A percentile compares a stretch with the other conserved stretches of the same genome.
These are phyloP conservation scores for Paguma larvata DNA, from an alignment of 2,797 vertebrate genomes.

Conservation along the genomic window DNA sequence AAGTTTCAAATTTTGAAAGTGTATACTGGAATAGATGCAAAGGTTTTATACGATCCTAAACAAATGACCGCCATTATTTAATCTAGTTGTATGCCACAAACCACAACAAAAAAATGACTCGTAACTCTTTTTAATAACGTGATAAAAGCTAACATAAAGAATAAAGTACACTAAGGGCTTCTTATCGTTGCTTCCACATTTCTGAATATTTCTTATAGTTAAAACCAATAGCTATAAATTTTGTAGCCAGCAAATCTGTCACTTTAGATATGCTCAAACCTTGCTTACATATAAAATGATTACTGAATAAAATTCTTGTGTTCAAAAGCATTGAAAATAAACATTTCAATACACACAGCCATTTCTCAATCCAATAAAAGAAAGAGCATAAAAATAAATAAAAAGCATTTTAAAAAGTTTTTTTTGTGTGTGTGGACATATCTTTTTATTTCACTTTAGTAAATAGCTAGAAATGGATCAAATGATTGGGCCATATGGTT, in stretches of 20 bases:
- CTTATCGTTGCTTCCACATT: conserved; percentile 57
- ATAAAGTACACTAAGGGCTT: conserved; percentile 15
- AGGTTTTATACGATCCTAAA: conserved; percentile 24
- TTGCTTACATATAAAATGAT: conserved; percentile 42
- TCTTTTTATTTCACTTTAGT: not conserved
- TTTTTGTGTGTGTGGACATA: not conserved
- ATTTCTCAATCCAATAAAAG: conserved; percentile 19
- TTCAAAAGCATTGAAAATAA: conserved; percentile 45
- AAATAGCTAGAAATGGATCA: not conserved
- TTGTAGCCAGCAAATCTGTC: conserved; percentile 70
- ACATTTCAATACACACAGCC: not conserved
- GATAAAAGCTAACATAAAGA: conserved; percentile 46
- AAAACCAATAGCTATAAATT: conserved; percentile 60
- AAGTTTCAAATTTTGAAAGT: not conserved
- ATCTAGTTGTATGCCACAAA: conserved; percentile 48
- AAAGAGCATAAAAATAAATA: not conserved
- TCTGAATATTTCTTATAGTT: conserved; percentile 56
- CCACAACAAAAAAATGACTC: conserved; percentile 49
- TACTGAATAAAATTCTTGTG: conserved; percentile 13
- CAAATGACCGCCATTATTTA: conserved; percentile 32
- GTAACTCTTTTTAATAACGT: conserved; percentile 36
- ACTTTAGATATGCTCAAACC: conserved; percentile 60
- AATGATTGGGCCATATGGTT: not conserved
- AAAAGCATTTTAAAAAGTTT: not conserved
- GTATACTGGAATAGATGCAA: not conserved